Evolutionary conservation across 2,113 vertebrate genomes (phyloP).

Genomic region (Channa maculata): DNA sequence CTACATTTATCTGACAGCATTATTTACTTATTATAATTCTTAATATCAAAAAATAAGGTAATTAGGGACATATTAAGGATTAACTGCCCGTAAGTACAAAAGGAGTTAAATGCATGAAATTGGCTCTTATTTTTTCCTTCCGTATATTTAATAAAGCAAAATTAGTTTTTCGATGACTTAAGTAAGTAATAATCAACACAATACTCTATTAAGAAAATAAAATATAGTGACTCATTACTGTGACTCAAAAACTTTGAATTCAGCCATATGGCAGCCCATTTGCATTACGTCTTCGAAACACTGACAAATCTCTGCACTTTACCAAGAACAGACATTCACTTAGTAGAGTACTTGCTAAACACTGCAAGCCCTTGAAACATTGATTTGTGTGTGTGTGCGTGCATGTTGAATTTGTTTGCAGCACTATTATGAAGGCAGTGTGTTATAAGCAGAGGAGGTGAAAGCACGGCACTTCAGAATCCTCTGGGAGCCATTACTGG

Average conservation of each 20-base stretch:
- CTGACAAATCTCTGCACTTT: slow-evolving; percentile 25
- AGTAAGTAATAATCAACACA: no score
- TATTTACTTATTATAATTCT: no score
- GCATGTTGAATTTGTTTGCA: slow-evolving; percentile 37
- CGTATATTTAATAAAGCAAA: no score
- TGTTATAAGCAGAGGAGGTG: slow-evolving; percentile 67
- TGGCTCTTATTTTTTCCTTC: no score
- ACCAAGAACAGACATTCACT: slow-evolving; percentile 43
- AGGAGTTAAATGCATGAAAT: no score
- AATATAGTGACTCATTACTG: no score
- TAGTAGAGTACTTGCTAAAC: slow-evolving; percentile 54
- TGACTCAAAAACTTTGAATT: neutral
- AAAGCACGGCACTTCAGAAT: slow-evolving; percentile 63
- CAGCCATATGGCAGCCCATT: neutral
- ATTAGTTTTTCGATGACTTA: no score
- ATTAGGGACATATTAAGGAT: no score
- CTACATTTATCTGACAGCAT: no score
- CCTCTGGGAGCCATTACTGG: slow-evolving; percentile 83
- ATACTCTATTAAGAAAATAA: no score
- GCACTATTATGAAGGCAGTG: slow-evolving; percentile 53
- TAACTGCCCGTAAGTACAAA: no score
- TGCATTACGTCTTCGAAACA: slow-evolving; percentile 1
- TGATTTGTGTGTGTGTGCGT: slow-evolving; percentile 37
- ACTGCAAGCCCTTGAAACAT: slow-evolving; percentile 47
- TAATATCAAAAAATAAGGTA: no score